Evolutionary conservation across 2,797 vertebrate genomes (phyloP).

Genomic region (Prunella strophiata): DNA sequence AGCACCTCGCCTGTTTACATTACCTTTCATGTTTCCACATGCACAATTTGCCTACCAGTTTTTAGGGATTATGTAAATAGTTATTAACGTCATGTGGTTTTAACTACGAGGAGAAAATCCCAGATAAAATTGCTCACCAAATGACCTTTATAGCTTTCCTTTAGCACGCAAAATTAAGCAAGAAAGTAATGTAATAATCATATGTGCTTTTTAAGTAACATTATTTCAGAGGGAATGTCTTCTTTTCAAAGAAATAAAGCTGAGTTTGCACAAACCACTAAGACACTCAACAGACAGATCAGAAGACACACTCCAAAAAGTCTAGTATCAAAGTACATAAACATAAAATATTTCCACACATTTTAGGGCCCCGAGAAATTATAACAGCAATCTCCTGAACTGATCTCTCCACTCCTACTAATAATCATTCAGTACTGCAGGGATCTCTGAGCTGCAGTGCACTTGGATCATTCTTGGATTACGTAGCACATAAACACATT

Average conservation of each 20-base stretch:
- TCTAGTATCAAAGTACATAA: neutral
- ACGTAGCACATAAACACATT: neutral
- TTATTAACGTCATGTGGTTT: constrained; percentile 27
- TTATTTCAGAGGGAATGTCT: neutral
- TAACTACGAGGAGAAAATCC: constrained; percentile 35
- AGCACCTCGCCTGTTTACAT: neutral
- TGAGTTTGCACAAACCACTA: neutral
- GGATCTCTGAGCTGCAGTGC: neutral
- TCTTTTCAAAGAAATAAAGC: neutral
- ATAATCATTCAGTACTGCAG: neutral
- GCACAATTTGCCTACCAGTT: constrained; percentile 18
- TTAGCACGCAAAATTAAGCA: constrained; percentile 25
- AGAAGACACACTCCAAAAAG: neutral
- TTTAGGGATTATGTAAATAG: constrained; percentile 51
- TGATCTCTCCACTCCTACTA: neutral
- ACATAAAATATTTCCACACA: neutral
- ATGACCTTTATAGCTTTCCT: constrained; percentile 29
- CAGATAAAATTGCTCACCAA: constrained; percentile 37
- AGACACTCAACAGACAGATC: neutral
- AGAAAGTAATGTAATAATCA: neutral
- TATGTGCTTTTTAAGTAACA: neutral
- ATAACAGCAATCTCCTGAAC: neutral
- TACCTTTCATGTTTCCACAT: neutral
- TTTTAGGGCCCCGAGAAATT: neutral
- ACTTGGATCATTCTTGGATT: neutral